These are phyloP conservation scores for Sebastes jordani DNA, from an alignment of 2,797 vertebrate genomes.

Conservation along the genomic window DNA sequence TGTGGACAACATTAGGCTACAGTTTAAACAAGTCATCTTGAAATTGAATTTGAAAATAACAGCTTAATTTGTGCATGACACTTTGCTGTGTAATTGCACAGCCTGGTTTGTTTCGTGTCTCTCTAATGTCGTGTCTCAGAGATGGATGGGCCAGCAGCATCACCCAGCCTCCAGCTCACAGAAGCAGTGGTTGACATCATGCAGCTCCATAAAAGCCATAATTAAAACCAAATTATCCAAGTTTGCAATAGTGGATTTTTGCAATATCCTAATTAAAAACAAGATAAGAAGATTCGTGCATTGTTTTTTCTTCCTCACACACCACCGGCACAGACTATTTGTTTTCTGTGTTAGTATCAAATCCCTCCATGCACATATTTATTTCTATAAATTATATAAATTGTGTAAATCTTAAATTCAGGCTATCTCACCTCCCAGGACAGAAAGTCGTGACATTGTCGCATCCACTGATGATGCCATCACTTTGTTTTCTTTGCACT, in stretches of 20 bases:
- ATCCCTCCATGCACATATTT: neutral
- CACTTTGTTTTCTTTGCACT: slow-evolving; percentile 72
- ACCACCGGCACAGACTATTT: neutral
- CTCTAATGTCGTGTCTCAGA: slow-evolving; percentile 1
- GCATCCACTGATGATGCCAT: slow-evolving; percentile 10
- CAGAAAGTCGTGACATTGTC: slow-evolving; percentile 13
- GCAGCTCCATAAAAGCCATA: slow-evolving; percentile 26
- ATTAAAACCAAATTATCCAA: slow-evolving; percentile 36
- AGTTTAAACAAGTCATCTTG: slow-evolving; percentile 33
- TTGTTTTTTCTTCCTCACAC: neutral
- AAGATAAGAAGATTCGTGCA: neutral
- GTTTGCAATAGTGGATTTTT: slow-evolving; percentile 1
- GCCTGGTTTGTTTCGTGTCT: neutral
- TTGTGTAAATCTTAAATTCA: neutral
- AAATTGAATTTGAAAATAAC: slow-evolving; percentile 14
- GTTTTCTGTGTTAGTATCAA: neutral
- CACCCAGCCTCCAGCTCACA: slow-evolving; percentile 25
- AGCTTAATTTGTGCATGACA: slow-evolving; percentile 16
- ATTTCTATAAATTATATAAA: no score
- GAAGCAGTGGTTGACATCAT: slow-evolving; percentile 19
- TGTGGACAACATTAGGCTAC: neutral
- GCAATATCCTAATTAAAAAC: slow-evolving; percentile 1
- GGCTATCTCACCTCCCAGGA: slow-evolving; percentile 25
- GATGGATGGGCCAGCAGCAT: slow-evolving; percentile 37
- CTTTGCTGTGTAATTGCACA: slow-evolving; percentile 21